Evolutionary conservation across 1,140 invertebrate species (phyloP).

Genomic region (Euglossa dilemma): DNA sequence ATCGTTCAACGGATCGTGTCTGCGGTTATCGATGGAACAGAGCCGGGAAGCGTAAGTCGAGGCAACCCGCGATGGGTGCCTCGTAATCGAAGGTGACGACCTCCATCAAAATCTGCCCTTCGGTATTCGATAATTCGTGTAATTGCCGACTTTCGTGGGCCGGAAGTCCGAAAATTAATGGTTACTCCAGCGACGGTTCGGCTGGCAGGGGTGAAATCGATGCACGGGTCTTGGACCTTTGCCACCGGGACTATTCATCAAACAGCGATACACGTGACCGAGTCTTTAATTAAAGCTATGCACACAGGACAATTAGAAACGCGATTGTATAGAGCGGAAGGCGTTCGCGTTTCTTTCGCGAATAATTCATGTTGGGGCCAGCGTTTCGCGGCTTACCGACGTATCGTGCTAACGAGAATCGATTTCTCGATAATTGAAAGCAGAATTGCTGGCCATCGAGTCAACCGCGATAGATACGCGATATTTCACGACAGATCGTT

Average conservation of each 20-base stretch:
- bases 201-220: conserved; percentile 70
- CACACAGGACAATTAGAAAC: conserved; percentile 69
- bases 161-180: conserved; percentile 65
- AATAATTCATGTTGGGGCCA: conserved; percentile 6
- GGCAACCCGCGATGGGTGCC: neutral
- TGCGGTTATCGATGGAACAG: neutral
- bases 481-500: conserved; percentile 5
- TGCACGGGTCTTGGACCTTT: conserved; percentile 68
- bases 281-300: conserved; percentile 71
- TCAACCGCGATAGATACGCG: neutral
- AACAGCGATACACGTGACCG: conserved; percentile 58
- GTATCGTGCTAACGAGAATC: conserved; percentile 32
- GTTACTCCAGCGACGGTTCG: conserved; percentile 53
- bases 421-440: conserved; percentile 20
- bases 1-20: neutral
- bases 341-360: conserved; percentile 6
- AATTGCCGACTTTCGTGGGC: conserved; percentile 49
- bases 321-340: neutral
- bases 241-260: conserved; percentile 71
- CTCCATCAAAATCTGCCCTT: conserved; percentile 34
- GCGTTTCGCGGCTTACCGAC: neutral
- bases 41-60: neutral
- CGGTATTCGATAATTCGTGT: conserved; percentile 59
- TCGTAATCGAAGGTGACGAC: conserved; percentile 41
- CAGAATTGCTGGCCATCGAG: neutral